Base-by-base conservation (phyloP, 2,797 vertebrate genomes). In the Coregonus sp. region DNA sequence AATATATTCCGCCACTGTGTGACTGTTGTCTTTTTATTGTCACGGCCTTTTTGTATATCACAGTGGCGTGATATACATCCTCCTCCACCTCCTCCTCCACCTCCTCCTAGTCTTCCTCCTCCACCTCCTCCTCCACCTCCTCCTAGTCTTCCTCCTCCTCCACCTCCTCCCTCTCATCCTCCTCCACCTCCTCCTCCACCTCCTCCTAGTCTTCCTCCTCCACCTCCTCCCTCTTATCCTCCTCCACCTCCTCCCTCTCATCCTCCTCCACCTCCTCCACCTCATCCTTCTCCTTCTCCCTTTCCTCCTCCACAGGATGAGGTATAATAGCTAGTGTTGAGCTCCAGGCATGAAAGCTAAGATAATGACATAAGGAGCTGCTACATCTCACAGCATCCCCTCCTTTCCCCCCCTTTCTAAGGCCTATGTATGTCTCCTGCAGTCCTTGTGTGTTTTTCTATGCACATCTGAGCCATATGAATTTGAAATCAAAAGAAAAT, bases 361-460 rank as follows among this genome's bases (percentile, higher is more conserved):
- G 78, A 89, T 87, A 89, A 90, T 86, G 82, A 81, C 83, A 84
- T 85, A 76, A 83, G 81, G 80, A 88, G 77, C 18, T 65, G 79
- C 59, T 63, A 11, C 84, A 69, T 80, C 81, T 78, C 54, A 56
- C 70, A 82, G 75, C 77, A 85, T 84, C 81, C 72, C 65, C 79
- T 4, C 33, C 72, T 74, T 81, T 25, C 81, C 51, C 69, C 74
- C 79, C 83, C 20, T 37, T n/a, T 4, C 56, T 72, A 73, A 77
- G 71, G 74, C 76, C 80, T 83, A 63, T 88, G 88, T 86, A 50
- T 78, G 70, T 81, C 85, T 63, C 73, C 29, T 54, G 66, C 72
- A 73, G 82, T 69, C 72, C 74, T 52, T 37, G 67, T 73, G 80
- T 86, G 82, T 81, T 74, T 78, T 89, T 85, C 61, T 66, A 80